phyloP scores from a whole-genome alignment of 2,797 vertebrate genomes.

The Discoglossus pictus region DNA sequence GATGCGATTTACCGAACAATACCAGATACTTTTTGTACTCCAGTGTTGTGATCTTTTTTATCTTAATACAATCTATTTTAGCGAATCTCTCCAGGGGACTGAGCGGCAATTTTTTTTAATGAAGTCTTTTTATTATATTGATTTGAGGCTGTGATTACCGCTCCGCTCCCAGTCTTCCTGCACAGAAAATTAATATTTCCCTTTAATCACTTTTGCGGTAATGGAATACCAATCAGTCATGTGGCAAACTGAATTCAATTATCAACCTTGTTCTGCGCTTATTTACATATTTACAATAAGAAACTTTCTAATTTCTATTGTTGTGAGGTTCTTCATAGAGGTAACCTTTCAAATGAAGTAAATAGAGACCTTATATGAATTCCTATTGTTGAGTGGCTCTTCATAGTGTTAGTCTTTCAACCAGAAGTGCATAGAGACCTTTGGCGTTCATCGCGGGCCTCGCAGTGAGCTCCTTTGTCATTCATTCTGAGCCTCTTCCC shows the following conservation, averaged over 20 bases:
- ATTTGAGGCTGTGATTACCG: slow-evolving; percentile 70
- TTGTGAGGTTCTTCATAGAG: no score
- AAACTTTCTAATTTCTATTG: no score
- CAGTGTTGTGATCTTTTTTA: slow-evolving; percentile 67
- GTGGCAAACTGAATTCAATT: slow-evolving; percentile 48
- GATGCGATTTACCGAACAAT: slow-evolving; percentile 62
- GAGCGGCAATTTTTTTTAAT: slow-evolving; percentile 62
- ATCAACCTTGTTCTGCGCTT: slow-evolving; percentile 23
- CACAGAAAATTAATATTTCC: slow-evolving; percentile 73
- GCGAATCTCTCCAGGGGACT: slow-evolving; percentile 65
- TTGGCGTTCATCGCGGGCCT: no score
- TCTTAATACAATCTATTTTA: slow-evolving; percentile 73
- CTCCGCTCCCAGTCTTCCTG: slow-evolving; percentile 62
- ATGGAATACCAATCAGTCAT: slow-evolving; percentile 62
- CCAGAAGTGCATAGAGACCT: no score
- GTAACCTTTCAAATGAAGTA: no score
- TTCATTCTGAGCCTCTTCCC: no score
- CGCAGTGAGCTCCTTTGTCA: no score
- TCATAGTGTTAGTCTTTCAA: no score
- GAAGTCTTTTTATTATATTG: slow-evolving; percentile 64
- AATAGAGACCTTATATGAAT: no score
- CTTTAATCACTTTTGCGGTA: slow-evolving; percentile 61
- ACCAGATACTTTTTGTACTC: slow-evolving; percentile 63
- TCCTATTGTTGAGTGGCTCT: no score
- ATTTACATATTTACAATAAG: no score